Conservation (phyloP, 2,113 vertebrate species). For the Struthio camelus region DNA sequence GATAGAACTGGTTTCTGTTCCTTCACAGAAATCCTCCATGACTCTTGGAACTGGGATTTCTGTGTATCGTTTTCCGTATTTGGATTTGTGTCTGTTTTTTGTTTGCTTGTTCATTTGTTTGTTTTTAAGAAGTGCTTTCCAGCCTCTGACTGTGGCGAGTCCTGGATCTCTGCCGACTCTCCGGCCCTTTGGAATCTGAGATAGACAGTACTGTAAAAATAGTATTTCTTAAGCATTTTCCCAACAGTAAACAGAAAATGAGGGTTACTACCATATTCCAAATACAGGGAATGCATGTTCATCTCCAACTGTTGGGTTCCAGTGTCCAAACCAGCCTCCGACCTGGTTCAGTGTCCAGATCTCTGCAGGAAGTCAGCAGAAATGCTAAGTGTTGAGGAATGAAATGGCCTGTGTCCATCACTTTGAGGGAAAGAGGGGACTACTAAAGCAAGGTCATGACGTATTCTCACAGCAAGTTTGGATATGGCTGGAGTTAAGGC, state of each 20-base stretch:
- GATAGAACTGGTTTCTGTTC: not conserved
- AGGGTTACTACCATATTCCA: not conserved
- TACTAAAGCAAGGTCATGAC: not conserved
- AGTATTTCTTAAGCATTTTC: not conserved
- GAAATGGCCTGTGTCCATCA: not conserved
- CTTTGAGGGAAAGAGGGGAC: not conserved
- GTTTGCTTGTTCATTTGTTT: not conserved
- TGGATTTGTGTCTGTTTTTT: constrained; percentile 8
- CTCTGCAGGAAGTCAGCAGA: not conserved
- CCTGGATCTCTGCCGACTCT: not conserved
- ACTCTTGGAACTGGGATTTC: not conserved
- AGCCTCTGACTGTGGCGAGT: not conserved
- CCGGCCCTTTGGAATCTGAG: not conserved
- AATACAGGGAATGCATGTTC: not conserved
- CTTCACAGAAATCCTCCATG: not conserved
- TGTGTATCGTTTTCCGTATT: not conserved
- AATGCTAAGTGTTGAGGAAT: not conserved
- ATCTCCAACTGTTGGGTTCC: not conserved
- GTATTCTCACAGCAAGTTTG: not conserved
- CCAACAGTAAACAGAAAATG: not conserved
- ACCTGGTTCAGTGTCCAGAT: not conserved
- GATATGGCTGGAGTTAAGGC: not conserved
- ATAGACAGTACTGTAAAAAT: not conserved
- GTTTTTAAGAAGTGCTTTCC: not conserved
- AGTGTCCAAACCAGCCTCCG: not conserved